Evolutionary conservation across 2,797 vertebrate genomes (phyloP), one percentile per base, ranked within the genome.

Genomic region (Benthosema pterotum): DNA sequence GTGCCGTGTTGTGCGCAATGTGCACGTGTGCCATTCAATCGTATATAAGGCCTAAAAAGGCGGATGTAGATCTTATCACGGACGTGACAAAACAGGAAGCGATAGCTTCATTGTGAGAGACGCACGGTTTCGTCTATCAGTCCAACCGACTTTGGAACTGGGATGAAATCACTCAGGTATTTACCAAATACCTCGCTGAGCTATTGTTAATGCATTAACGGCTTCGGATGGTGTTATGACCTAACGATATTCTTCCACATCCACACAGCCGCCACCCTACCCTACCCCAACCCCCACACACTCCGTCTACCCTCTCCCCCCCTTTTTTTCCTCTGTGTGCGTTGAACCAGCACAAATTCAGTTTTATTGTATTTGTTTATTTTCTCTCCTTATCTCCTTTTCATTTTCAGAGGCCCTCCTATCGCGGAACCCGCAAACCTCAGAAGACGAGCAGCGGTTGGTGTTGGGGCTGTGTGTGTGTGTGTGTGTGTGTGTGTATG

Each of bases 321-420:
- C 55, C 68, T 42, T 55, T 69, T 42, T 55, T 69, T 70, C 71
- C 79, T 64, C 70, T 76, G 83, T 86, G 83, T 71, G 83, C 85
- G 87, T 83, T 88, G 87, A 87, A 91, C 80, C 88, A 89, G 87
- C 85, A 91, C 88, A 90, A 90, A 89, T 90, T 89, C 74, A 52
- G 79, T 87, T 87, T 87, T 80, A 89, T 90, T 87, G 80, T 83
- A 87, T 91, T 87, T 91, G 86, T 91, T 90, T 91, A 89, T 92
- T 91, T 89, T 79, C 79, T 89, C 78, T 78, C 86, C 85, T 90
- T 90, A 90, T 92, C 83, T 89, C 79, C 86, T 88, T 88, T 88
- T 82, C 78, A 84, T 91, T 90, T 90, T 58, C 82, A 82, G 87
- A 90, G 75, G 80, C 80, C 86, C 32, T 82, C 79, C 84, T 89